Conservation (phyloP, 2,888 invertebrate genomes). For the Rapana venosa region DNA sequence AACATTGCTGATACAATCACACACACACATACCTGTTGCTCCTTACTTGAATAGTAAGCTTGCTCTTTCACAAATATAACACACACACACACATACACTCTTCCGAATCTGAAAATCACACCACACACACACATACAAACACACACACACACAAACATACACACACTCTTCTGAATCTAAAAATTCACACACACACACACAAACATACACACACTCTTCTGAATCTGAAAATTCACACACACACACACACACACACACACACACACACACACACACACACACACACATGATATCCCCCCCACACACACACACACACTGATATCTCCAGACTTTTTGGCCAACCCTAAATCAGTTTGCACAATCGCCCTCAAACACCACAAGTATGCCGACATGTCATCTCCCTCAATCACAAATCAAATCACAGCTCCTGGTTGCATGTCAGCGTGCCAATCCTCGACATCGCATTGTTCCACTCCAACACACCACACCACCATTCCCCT, state of each 20-base stretch:
- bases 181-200: conserved; percentile 1
- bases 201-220: neutral
- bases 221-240: neutral
- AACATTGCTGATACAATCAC: neutral
- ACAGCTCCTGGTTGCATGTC: too few relatives aligned
- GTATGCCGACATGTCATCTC: too few relatives aligned
- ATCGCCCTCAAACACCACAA: too few relatives aligned
- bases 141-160: neutral
- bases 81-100: neutral
- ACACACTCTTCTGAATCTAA: neutral
- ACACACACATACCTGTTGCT: neutral
- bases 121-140: neutral
- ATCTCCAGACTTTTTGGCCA: too few relatives aligned
- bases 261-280: conserved; percentile 3
- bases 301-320: neutral
- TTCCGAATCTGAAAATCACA: too few relatives aligned
- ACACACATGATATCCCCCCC: neutral
- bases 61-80: neutral
- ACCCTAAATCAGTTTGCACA: too few relatives aligned
- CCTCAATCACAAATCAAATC: too few relatives aligned
- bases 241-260: neutral
- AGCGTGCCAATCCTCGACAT: too few relatives aligned
- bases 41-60: neutral
- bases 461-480: too few relatives aligned
- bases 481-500: too few relatives aligned